A percentile compares a stretch with the other conserved stretches of the same genome.
These are phyloP conservation scores for Botrylloides violaceus DNA, from an alignment of 23 tunicate genomes.

Conservation along the genomic window DNA sequence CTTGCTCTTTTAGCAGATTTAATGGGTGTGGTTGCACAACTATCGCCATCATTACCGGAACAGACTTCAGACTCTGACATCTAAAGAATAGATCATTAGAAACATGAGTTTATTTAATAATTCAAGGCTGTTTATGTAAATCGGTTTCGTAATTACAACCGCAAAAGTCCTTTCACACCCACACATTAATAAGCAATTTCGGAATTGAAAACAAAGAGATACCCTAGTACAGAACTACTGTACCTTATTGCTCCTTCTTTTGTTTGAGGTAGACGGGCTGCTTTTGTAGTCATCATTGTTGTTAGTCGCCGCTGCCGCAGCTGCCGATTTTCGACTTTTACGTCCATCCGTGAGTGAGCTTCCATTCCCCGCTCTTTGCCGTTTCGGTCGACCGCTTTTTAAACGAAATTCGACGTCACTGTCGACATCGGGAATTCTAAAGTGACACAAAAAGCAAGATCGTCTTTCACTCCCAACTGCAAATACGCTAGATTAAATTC, in stretches of 20 bases:
- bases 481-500: not conserved
- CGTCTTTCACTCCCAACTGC: not conserved
- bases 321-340: slow-evolving; percentile 21
- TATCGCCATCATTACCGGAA: slow-evolving; percentile 35
- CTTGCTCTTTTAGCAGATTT: slow-evolving; percentile 65
- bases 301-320: slow-evolving; percentile 14
- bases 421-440: slow-evolving; percentile 70
- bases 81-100: too few species aligned
- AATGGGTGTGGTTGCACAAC: slow-evolving; percentile 23
- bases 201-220: not conserved
- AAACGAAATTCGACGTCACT: slow-evolving; percentile 70
- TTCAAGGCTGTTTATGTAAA: too few species aligned
- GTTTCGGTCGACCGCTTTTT: slow-evolving; percentile 75
- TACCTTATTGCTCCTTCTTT: slow-evolving; percentile 75
- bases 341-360: slow-evolving; percentile 1
- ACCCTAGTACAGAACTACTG: not conserved
- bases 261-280: slow-evolving; percentile 62
- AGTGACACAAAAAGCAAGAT: not conserved
- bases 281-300: slow-evolving; percentile 55
- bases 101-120: too few species aligned
- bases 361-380: slow-evolving; percentile 40
- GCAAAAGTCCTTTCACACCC: too few species aligned
- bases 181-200: too few species aligned
- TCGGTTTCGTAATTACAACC: too few species aligned
- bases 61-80: slow-evolving; percentile 67